phyloP scores from a whole-genome alignment of 1,140 invertebrate genomes.

The Orchesella cincta region DNA sequence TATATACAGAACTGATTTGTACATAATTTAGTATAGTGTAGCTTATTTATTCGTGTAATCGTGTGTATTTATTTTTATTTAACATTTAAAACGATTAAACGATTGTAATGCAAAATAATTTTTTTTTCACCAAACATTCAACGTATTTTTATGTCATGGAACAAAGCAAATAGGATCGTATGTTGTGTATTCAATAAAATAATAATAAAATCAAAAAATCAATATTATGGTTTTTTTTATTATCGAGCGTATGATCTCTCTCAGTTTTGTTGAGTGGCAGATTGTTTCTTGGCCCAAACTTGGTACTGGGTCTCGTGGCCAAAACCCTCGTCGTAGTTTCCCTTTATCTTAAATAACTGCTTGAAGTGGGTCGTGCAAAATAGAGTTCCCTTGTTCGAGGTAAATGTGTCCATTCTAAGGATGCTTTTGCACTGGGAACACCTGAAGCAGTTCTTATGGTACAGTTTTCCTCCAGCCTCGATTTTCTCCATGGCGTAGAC shows the following conservation, averaged over 20 bases:
- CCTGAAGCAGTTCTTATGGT: slow-evolving; percentile 78
- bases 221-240: not conserved
- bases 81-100: too few relatives aligned
- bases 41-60: too few relatives aligned
- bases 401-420: slow-evolving; percentile 76
- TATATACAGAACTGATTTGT: not conserved
- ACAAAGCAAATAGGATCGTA: not conserved
- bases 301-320: slow-evolving; percentile 35
- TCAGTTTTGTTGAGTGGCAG: not conserved
- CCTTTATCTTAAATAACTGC: slow-evolving; percentile 78
- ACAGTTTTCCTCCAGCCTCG: slow-evolving; percentile 71
- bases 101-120: too few relatives aligned
- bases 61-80: too few relatives aligned
- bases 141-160: too few relatives aligned
- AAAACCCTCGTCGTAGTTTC: slow-evolving; percentile 82
- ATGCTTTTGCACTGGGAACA: slow-evolving; percentile 76
- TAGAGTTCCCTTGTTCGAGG: slow-evolving; percentile 71
- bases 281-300: not conserved
- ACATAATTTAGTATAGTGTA: not conserved
- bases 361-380: slow-evolving; percentile 81
- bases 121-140: too few relatives aligned
- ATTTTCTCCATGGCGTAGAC: slow-evolving; percentile 80
- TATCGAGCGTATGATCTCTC: not conserved
- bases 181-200: too few relatives aligned
- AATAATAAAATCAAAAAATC: too few relatives aligned